Percentiles rank a stretch among this genome's conserved stretches.
phyloP scores from a whole-genome alignment of 1,140 invertebrate species.

The Sycophaga agraensis region DNA sequence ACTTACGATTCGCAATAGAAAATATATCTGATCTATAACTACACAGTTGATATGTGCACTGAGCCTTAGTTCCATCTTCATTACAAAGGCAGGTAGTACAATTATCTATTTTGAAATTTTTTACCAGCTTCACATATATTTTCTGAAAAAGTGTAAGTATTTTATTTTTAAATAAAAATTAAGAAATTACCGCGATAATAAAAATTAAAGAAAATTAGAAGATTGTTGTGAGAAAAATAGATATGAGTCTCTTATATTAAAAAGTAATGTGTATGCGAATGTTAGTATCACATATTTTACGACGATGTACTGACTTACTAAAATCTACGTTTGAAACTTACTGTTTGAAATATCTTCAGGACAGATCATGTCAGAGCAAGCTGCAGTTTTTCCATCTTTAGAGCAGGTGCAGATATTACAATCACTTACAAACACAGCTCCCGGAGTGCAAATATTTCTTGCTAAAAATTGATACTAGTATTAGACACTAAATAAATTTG shows the following conservation, averaged over 20 bases:
- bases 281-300: too few relatives aligned
- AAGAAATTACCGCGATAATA: too few relatives aligned
- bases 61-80: background rate
- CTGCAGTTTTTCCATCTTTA: background rate
- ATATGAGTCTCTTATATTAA: too few relatives aligned
- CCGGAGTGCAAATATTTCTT: background rate
- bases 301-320: too few relatives aligned
- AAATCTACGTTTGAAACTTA: background rate
- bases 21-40: too few relatives aligned
- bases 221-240: too few relatives aligned
- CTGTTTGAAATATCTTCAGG: background rate
- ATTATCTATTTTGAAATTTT: background rate
- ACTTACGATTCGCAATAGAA: too few relatives aligned
- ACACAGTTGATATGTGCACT: background rate
- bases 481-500: too few relatives aligned
- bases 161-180: background rate
- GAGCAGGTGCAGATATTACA: slow-evolving; percentile 2
- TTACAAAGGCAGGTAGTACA: background rate
- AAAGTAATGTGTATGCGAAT: too few relatives aligned
- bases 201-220: too few relatives aligned
- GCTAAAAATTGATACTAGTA: background rate
- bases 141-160: background rate
- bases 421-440: background rate
- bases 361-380: slow-evolving; percentile 1
- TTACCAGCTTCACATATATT: background rate